Evolutionary conservation across 2,113 vertebrate species (phyloP).

Genomic region (Neoarius graeffei): DNA sequence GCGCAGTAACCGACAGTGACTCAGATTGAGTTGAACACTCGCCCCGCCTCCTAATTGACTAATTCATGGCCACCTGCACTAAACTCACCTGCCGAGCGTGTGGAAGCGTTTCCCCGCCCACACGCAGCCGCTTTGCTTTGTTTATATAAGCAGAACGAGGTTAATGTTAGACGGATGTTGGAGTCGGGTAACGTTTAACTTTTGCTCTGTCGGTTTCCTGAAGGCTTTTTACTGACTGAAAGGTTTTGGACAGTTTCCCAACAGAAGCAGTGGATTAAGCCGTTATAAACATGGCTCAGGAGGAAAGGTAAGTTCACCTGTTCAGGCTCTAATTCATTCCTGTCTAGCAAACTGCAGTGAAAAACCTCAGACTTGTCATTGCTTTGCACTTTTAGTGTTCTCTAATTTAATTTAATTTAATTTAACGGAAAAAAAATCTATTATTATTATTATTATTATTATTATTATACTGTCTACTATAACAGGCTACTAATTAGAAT

Average conservation of each 20-base stretch:
- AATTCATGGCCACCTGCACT: neutral
- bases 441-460: neutral
- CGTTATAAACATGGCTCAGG: slow-evolving; percentile 91
- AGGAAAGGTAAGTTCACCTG: slow-evolving; percentile 93
- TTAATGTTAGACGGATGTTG: slow-evolving; percentile 61
- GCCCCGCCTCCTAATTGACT: slow-evolving; percentile 5
- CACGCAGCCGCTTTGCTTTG: slow-evolving; percentile 1
- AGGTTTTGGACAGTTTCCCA: slow-evolving; percentile 74
- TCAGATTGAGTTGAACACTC: neutral
- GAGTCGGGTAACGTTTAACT: slow-evolving; percentile 96
- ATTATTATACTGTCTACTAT: neutral
- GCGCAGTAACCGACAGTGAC: neutral
- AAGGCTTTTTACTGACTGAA: neutral
- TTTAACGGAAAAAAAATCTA: neutral
- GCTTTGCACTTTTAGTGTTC: neutral
- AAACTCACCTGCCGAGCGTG: neutral
- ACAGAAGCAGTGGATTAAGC: slow-evolving; percentile 75
- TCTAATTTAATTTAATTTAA: neutral
- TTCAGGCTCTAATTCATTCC: neutral
- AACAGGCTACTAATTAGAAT: too few relatives aligned
- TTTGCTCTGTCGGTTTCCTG: slow-evolving; percentile 61
- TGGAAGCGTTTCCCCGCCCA: neutral
- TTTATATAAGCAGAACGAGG: slow-evolving; percentile 31
- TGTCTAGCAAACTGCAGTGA: neutral
- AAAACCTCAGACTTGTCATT: neutral